Evolutionary conservation across 1,140 invertebrate species (phyloP).

Genomic region (Panagrolaimus sp.): DNA sequence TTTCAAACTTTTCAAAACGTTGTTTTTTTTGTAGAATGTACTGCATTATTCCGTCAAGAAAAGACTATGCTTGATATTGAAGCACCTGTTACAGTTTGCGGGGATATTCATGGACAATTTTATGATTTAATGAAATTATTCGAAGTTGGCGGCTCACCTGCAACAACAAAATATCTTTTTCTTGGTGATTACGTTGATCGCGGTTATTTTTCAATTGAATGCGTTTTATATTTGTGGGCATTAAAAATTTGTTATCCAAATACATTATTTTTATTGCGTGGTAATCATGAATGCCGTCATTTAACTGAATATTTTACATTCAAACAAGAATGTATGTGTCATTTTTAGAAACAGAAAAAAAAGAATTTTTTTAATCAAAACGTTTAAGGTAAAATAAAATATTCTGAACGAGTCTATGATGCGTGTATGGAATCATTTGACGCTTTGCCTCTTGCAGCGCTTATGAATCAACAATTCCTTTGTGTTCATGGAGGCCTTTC

Average conservation of each 20-base stretch:
- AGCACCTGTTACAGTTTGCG: constrained; percentile 99
- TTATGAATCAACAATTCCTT: constrained; percentile 99
- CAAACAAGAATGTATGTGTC: constrained; percentile 97
- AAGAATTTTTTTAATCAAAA: too few species aligned
- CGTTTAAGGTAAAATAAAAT: constrained; percentile 91
- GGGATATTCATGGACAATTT: constrained; percentile 99
- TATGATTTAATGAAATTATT: constrained; percentile 99
- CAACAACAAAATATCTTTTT: constrained; percentile 98
- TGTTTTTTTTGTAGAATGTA: constrained; percentile 68
- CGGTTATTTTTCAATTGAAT: constrained; percentile 99
- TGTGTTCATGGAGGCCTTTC: constrained; percentile 99
- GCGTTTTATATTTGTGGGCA: constrained; percentile 98
- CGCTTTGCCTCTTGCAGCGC: constrained; percentile 93
- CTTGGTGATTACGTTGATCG: constrained; percentile 99
- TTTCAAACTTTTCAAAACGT: constrained; percentile 9
- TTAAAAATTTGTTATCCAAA: constrained; percentile 96
- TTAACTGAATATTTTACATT: constrained; percentile 99
- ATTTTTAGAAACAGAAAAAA: not conserved
- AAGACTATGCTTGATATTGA: constrained; percentile 99
- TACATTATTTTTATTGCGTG: constrained; percentile 94
- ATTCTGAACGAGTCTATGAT: constrained; percentile 98
- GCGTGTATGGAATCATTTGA: constrained; percentile 99
- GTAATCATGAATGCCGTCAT: constrained; percentile 99
- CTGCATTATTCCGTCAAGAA: constrained; percentile 85
- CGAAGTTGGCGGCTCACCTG: constrained; percentile 94